Conservation (phyloP, 2,888 invertebrate species). For the Drosophila neotestacea region DNA sequence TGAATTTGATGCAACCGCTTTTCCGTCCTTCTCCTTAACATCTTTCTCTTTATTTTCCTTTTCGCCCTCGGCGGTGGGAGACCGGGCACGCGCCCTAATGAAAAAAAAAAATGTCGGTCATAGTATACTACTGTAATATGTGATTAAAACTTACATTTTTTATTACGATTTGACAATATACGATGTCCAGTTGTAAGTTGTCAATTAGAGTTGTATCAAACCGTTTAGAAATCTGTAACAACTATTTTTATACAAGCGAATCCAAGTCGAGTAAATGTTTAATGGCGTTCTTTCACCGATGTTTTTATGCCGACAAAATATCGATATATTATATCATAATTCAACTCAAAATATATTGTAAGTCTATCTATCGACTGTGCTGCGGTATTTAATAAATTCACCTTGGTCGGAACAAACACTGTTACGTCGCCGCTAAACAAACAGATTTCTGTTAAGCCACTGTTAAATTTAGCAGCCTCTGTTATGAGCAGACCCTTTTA, state of each 20-base stretch:
- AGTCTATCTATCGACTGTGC: no score
- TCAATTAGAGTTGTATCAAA: constrained; percentile 9
- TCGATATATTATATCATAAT: constrained; percentile 6
- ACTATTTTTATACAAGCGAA: constrained; percentile 23
- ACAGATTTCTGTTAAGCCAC: no score
- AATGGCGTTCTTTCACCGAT: constrained; percentile 56
- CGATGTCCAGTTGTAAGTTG: constrained; percentile 10
- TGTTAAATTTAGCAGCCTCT: no score
- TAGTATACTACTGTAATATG: constrained; percentile 8
- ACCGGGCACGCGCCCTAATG: constrained; percentile 90
- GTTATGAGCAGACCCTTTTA: no score
- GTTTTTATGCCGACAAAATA: constrained; percentile 24
- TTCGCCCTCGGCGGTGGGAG: constrained; percentile 89
- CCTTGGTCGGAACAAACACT: no score
- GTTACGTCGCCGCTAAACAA: no score
- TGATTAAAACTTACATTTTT: constrained; percentile 53
- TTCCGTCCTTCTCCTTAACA: constrained; percentile 79
- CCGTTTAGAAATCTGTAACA: constrained; percentile 2
- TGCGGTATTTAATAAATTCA: no score
- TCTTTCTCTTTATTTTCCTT: constrained; percentile 90
- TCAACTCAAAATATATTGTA: neutral
- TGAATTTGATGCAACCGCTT: constrained; percentile 66
- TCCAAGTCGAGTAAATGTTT: constrained; percentile 17
- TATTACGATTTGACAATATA: neutral
- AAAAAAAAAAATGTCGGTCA: constrained; percentile 21